These are phyloP conservation scores for Oceanites oceanicus DNA, from an alignment of 2,113 vertebrate species.

Conservation along the genomic window DNA sequence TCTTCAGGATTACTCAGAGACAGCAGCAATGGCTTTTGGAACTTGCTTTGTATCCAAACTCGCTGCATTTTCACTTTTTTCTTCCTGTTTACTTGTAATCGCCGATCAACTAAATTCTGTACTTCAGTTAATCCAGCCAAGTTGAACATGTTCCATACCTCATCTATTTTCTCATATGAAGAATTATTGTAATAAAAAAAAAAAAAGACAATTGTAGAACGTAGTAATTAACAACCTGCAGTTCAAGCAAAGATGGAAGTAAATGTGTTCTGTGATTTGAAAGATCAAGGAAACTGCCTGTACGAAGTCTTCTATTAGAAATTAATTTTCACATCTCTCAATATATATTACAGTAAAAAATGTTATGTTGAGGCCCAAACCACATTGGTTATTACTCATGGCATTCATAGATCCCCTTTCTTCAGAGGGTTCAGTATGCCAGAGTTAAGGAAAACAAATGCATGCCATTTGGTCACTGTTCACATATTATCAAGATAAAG, in stretches of 20 bases:
- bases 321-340: background rate
- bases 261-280: background rate
- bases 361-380: background rate
- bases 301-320: background rate
- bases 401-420: background rate
- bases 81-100: constrained; percentile 91
- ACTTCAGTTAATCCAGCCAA: constrained; percentile 86
- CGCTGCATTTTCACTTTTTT: constrained; percentile 88
- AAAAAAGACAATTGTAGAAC: background rate
- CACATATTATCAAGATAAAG: background rate
- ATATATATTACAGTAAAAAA: background rate
- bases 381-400: background rate
- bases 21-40: constrained; percentile 75
- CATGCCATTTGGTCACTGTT: background rate
- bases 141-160: constrained; percentile 83
- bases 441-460: background rate
- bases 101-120: constrained; percentile 89
- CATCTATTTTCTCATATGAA: constrained; percentile 75
- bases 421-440: background rate
- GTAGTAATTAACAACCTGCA: background rate
- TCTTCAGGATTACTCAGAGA: constrained; percentile 29
- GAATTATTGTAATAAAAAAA: background rate
- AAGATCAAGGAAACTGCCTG: background rate
- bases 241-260: background rate
- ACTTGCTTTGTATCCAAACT: constrained; percentile 95